Percentiles rank a stretch among this genome's conserved stretches.
Evolutionary conservation across 2,888 invertebrate species (phyloP).

Genomic region (Tetragonula carbonaria): DNA sequence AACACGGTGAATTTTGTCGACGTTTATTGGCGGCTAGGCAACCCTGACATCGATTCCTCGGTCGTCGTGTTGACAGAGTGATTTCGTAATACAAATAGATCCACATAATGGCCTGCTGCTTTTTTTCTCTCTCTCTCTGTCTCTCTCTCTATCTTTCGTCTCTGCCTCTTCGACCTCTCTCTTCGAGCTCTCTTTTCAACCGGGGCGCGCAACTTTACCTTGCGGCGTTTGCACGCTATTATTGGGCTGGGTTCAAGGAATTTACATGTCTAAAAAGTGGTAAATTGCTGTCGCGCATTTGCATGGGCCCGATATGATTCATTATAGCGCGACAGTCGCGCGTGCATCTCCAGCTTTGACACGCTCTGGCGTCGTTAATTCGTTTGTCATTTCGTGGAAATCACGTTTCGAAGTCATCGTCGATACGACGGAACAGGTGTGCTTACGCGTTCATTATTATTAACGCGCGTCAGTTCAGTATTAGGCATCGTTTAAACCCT

Average conservation of each 20-base stretch:
- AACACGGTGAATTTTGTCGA: constrained; percentile 64
- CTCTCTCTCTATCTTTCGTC: constrained; percentile 13
- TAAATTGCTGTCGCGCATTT: constrained; percentile 54
- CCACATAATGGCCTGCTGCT: constrained; percentile 61
- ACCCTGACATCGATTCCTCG: constrained; percentile 73
- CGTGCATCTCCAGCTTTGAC: constrained; percentile 18
- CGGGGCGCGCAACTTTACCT: constrained; percentile 47
- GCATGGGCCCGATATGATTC: constrained; percentile 48
- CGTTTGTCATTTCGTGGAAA: background rate
- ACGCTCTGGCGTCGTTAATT: background rate
- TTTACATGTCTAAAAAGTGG: constrained; percentile 59
- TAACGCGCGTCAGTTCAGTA: too few species aligned
- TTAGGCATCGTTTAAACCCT: too few species aligned
- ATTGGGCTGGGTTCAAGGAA: constrained; percentile 61
- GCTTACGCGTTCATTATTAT: background rate
- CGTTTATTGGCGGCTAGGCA: constrained; percentile 57
- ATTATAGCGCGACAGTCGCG: constrained; percentile 3
- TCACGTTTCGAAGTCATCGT: background rate
- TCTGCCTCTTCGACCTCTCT: background rate
- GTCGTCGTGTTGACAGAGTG: constrained; percentile 67
- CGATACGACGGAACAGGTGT: background rate
- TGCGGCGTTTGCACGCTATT: constrained; percentile 62
- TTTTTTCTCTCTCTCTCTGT: constrained; percentile 23
- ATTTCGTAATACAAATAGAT: constrained; percentile 73
- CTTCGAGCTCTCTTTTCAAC: constrained; percentile 7